Conservation (phyloP, 2,888 invertebrate genomes). For the Rhamnusium bicolor region DNA sequence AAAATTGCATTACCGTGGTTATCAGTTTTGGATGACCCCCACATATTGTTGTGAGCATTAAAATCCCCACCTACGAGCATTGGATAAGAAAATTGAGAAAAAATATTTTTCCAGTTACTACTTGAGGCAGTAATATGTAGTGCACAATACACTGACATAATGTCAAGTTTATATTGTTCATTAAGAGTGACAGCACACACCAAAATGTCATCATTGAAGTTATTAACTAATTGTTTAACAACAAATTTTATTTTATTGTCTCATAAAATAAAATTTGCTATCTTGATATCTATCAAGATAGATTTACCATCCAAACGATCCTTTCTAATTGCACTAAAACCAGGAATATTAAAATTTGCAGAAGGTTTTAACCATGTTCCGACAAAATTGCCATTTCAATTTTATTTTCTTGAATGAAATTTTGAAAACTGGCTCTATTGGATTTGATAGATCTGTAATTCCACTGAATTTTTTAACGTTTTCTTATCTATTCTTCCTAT, state of each 20-base stretch:
- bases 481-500: neutral
- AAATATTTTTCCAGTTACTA: neutral
- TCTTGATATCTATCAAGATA: neutral
- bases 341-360: neutral
- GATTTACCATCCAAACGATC: neutral
- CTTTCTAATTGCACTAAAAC: neutral
- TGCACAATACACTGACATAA: neutral
- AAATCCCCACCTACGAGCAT: neutral
- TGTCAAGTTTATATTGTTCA: neutral
- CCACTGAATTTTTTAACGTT: neutral
- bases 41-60: neutral
- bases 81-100: neutral
- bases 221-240: neutral
- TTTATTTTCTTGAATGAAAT: neutral
- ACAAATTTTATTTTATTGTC: neutral
- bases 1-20: neutral
- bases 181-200: neutral
- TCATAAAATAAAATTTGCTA: no score
- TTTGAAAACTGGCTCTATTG: neutral
- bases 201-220: neutral
- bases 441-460: neutral
- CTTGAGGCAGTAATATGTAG: neutral
- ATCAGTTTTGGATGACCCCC: neutral
- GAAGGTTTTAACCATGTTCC: no score
- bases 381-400: no score